These are phyloP conservation scores for Xenopus laevis DNA, from an alignment of 2,113 vertebrate genomes.

Conservation along the genomic window DNA sequence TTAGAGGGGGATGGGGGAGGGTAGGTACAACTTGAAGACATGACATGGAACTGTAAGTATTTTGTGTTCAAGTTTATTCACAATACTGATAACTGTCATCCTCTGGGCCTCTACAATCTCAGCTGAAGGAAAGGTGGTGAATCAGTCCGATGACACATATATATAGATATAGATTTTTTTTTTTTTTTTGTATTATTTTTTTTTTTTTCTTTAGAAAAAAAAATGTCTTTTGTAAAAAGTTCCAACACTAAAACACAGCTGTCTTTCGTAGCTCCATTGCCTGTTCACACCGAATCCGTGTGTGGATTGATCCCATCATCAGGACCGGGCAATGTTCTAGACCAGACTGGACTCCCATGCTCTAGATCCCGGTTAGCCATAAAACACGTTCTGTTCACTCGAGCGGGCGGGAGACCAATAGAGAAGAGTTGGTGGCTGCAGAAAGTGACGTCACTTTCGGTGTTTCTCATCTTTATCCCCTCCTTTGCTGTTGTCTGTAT, in stretches of 20 bases:
- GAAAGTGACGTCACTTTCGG: constrained; percentile 80
- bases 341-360: constrained; percentile 10
- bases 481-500: constrained; percentile 95
- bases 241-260: constrained; percentile 75
- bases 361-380: constrained; percentile 47
- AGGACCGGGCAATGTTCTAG: constrained; percentile 28
- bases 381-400: constrained; percentile 28
- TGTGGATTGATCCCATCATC: neutral
- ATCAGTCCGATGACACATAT: constrained; percentile 87
- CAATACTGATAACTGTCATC: constrained; percentile 98
- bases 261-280: constrained; percentile 71
- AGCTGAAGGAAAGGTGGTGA: constrained; percentile 82
- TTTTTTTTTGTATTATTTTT: constrained; percentile 42
- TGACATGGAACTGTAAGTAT: constrained; percentile 83
- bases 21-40: constrained; percentile 84
- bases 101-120: constrained; percentile 85
- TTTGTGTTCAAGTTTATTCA: constrained; percentile 97
- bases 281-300: constrained; percentile 56
- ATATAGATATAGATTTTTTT: constrained; percentile 52
- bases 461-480: constrained; percentile 98
- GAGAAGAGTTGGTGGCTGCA: constrained; percentile 27
- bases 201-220: constrained; percentile 63
- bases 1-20: constrained; percentile 62
- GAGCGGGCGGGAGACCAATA: constrained; percentile 4
- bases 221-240: constrained; percentile 74